Conservation (phyloP, 2,113 vertebrate genomes). For the Apodemus sylvaticus region DNA sequence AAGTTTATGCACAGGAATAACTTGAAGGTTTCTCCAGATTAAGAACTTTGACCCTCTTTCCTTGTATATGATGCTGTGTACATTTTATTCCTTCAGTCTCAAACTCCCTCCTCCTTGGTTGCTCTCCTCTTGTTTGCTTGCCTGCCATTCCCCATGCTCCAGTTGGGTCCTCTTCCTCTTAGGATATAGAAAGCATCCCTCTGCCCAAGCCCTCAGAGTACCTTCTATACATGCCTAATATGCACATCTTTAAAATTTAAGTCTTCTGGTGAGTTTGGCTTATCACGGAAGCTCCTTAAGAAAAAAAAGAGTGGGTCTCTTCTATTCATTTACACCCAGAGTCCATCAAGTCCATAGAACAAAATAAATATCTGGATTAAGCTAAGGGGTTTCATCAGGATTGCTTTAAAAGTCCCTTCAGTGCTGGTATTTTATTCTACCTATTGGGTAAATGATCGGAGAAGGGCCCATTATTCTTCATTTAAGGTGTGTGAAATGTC, state of each 20-base stretch:
- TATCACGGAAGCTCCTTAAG: neutral
- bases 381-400: neutral
- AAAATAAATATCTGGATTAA: slow-evolving; percentile 27
- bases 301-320: neutral
- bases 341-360: neutral
- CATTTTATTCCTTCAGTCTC: accelerated
- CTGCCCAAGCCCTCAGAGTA: accelerated
- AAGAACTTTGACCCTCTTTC: neutral
- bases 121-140: neutral
- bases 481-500: slow-evolving; percentile 45
- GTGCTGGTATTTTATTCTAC: slow-evolving; percentile 32
- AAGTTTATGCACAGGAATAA: accelerated
- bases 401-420: slow-evolving; percentile 38
- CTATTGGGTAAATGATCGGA: slow-evolving; percentile 23
- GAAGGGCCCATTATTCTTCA: slow-evolving; percentile 66
- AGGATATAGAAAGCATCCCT: accelerated
- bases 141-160: neutral
- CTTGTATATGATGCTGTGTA: accelerated
- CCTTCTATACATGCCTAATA: accelerated
- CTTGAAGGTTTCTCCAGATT: too few relatives aligned
- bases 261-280: neutral
- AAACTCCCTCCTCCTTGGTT: neutral
- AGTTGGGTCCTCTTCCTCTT: accelerated
- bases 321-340: neutral
- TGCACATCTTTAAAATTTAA: neutral